phyloP scores from a whole-genome alignment of 2,113 vertebrate genomes.

The Istiophorus platypterus region DNA sequence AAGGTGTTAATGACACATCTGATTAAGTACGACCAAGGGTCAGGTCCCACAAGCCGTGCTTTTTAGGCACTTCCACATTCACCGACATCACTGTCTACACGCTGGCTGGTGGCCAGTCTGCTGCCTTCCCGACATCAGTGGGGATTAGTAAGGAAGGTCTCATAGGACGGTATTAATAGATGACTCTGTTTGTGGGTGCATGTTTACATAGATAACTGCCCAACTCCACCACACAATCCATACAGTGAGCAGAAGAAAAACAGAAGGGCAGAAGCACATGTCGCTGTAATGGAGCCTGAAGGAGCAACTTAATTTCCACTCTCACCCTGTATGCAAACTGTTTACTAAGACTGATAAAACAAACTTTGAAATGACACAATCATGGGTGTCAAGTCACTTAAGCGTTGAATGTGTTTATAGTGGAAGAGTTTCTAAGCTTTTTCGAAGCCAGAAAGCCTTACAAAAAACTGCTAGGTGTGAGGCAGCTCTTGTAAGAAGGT shows the following conservation, averaged over 20 bases:
- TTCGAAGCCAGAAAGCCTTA: neutral
- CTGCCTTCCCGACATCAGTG: conserved; percentile 13
- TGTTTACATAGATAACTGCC: neutral
- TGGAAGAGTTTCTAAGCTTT: neutral
- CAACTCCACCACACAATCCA: neutral
- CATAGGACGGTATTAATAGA: conserved; percentile 41
- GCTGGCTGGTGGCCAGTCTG: conserved; percentile 7
- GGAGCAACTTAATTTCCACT: neutral
- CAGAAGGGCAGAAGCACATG: neutral
- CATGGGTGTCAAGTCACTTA: neutral
- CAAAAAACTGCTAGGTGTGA: neutral
- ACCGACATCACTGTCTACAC: neutral
- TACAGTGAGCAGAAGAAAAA: neutral
- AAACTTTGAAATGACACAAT: neutral
- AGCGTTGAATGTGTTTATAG: neutral
- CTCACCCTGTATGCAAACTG: neutral
- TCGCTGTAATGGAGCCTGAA: neutral
- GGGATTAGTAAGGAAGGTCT: conserved; percentile 25
- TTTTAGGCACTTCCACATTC: neutral
- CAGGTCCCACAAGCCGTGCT: conserved; percentile 36
- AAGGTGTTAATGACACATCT: conserved; percentile 52
- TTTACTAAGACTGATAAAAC: neutral
- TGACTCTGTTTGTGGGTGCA: conserved; percentile 4
- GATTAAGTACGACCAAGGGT: conserved; percentile 59
- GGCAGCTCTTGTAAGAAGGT: neutral